phyloP scores from a whole-genome alignment of 2,113 vertebrate genomes.

The Lagopus leucura region DNA sequence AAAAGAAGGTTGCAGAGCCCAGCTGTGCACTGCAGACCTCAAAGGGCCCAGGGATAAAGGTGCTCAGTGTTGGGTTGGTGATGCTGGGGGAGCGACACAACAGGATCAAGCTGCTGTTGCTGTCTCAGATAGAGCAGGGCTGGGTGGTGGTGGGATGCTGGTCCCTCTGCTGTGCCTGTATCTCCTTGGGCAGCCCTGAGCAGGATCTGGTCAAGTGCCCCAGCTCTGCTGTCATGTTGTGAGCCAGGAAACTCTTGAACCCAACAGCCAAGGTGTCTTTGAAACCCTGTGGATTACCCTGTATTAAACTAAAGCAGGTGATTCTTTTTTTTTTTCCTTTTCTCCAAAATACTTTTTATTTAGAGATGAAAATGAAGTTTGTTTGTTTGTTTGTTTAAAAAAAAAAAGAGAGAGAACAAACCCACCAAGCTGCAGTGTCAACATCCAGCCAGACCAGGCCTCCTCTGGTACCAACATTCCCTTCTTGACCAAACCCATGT shows the following conservation, averaged over 20 bases:
- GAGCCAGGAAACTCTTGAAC: background rate
- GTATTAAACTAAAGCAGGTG: background rate
- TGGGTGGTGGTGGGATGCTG: background rate
- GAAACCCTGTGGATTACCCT: background rate
- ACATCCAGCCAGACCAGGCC: background rate
- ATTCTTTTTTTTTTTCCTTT: background rate
- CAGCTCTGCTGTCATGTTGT: background rate
- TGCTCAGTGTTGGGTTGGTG: background rate
- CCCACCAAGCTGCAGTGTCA: background rate
- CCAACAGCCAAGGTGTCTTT: background rate
- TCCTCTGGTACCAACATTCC: background rate
- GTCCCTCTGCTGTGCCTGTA: background rate
- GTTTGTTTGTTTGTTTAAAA: background rate
- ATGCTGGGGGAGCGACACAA: accelerated
- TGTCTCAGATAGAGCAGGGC: background rate
- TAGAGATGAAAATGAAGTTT: constrained; percentile 54
- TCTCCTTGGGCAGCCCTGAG: background rate
- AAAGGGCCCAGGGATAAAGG: accelerated
- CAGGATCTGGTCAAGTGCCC: accelerated
- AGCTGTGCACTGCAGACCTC: background rate
- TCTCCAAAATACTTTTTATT: constrained; percentile 59
- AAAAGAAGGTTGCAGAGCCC: background rate
- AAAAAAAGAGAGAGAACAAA: background rate
- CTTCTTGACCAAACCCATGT: background rate
- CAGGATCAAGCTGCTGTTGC: background rate